Percentiles rank a stretch among this genome's conserved stretches.
Conservation (phyloP, 2,888 invertebrate species). For the Drosophila ustulata region DNA sequence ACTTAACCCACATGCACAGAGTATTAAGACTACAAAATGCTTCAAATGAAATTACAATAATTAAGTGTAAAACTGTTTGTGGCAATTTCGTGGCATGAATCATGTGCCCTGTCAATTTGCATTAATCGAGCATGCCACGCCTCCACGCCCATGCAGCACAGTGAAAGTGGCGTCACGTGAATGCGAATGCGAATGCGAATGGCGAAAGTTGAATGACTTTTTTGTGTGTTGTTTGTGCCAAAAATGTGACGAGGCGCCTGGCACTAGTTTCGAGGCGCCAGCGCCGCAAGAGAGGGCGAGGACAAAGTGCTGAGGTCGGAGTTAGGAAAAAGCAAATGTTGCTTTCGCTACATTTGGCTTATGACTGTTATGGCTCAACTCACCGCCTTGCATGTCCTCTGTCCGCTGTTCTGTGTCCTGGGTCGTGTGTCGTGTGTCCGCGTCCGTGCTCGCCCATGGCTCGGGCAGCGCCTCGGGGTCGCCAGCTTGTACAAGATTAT, state of each 20-base stretch:
- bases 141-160: conserved; percentile 8
- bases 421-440: not conserved
- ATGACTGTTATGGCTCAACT: conserved; percentile 47
- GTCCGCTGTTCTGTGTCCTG: not conserved
- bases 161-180: conserved; percentile 30
- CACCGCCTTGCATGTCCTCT: conserved; percentile 8
- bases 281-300: not conserved
- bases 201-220: conserved; percentile 76
- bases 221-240: conserved; percentile 54
- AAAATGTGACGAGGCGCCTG: conserved; percentile 31
- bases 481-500: conserved; percentile 79
- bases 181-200: conserved; percentile 9
- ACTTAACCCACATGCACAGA: not conserved
- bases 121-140: conserved; percentile 51
- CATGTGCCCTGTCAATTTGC: conserved; percentile 61
- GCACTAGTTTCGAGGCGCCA: conserved; percentile 6
- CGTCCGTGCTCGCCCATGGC: conserved; percentile 25
- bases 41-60: conserved; percentile 34
- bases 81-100: conserved; percentile 37
- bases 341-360: conserved; percentile 68
- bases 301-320: not conserved
- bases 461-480: conserved; percentile 65
- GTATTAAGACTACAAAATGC: not conserved
- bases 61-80: conserved; percentile 33
- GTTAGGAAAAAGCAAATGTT: conserved; percentile 55